phyloP scores from a whole-genome alignment of 1,140 invertebrate species.

The Drosophila simulans region DNA sequence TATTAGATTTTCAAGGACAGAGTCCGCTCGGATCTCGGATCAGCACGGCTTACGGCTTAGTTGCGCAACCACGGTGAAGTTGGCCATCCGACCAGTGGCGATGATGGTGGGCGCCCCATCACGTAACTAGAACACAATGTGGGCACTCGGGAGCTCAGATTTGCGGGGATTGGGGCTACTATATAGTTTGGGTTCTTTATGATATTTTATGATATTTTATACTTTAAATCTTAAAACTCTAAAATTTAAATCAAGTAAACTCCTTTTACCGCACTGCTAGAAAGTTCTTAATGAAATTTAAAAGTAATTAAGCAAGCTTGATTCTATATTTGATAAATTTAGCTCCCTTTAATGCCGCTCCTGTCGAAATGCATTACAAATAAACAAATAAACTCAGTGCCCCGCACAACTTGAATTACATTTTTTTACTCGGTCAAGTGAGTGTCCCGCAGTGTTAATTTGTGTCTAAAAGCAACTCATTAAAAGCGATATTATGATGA shows the following conservation, averaged over 20 bases:
- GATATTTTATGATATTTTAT: too few species aligned
- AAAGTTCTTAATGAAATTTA: too few species aligned
- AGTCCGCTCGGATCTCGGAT: conserved; percentile 26
- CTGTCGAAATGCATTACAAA: conserved; percentile 13
- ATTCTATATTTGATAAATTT: too few species aligned
- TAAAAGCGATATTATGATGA: conserved; percentile 47
- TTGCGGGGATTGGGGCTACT: not conserved
- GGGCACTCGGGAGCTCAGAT: conserved; percentile 16
- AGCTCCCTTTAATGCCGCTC: not conserved
- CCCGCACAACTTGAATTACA: not conserved
- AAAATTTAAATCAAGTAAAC: too few species aligned
- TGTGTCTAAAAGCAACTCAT: conserved; percentile 51
- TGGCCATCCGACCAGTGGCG: conserved; percentile 1
- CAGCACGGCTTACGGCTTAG: conserved; percentile 46
- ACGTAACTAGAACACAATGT: conserved; percentile 46
- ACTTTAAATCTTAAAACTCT: too few species aligned
- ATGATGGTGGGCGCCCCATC: conserved; percentile 43
- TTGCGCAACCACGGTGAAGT: conserved; percentile 33
- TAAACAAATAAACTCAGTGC: conserved; percentile 6
- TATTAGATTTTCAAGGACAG: conserved; percentile 61
- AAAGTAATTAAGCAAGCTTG: too few species aligned
- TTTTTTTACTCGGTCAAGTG: conserved; percentile 10
- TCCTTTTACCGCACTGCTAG: too few species aligned
- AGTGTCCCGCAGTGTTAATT: conserved; percentile 33
- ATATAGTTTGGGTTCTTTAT: too few species aligned